Conservation (phyloP, 2,797 vertebrate species). For the Chiroxiphia lanceolata region DNA sequence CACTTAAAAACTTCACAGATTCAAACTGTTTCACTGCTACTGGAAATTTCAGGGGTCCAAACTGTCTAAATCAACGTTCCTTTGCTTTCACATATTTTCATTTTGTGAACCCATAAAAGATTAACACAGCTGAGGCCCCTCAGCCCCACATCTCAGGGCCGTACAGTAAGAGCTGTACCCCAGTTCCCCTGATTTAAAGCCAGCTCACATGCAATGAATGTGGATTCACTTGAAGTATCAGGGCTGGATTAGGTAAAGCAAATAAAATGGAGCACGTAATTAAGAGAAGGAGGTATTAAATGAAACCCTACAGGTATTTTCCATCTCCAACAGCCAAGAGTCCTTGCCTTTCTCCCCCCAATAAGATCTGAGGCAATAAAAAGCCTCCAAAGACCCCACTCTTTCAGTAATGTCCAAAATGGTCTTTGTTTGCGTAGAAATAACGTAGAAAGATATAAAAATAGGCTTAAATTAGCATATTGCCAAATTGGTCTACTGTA, state of each 20-base stretch:
- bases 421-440: slow-evolving; percentile 57
- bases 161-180: not conserved
- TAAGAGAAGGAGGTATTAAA: not conserved
- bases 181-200: not conserved
- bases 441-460: slow-evolving; percentile 38
- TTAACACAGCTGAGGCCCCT: not conserved
- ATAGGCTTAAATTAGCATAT: slow-evolving; percentile 69
- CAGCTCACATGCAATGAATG: not conserved
- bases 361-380: not conserved
- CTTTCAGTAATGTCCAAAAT: slow-evolving; percentile 36
- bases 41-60: not conserved
- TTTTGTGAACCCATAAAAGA: not conserved
- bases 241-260: not conserved
- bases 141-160: not conserved
- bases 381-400: slow-evolving; percentile 19
- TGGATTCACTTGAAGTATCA: not conserved
- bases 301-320: slow-evolving; percentile 24
- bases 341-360: not conserved
- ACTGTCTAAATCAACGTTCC: not conserved
- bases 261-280: not conserved
- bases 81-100: not conserved
- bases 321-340: not conserved
- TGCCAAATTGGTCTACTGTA: slow-evolving; percentile 70
- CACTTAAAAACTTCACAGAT: not conserved
- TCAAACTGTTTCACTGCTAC: not conserved